Evolutionary conservation across 2,797 vertebrate species (phyloP), one percentile per base, ranked within the genome.

Genomic region (Corythornis leucogaster): DNA sequence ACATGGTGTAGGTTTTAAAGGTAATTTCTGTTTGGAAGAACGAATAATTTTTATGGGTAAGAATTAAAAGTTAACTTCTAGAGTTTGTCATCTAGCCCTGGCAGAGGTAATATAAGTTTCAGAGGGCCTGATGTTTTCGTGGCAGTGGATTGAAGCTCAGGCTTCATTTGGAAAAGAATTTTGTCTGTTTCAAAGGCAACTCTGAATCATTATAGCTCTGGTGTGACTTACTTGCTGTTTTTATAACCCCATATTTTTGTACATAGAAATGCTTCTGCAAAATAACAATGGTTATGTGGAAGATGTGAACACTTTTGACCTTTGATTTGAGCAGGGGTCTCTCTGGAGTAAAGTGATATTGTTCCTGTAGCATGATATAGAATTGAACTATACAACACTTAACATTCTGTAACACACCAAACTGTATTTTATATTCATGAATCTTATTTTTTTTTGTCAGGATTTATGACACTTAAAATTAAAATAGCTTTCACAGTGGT

Each of bases 391-490:
- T 50, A 66, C 5, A 68, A 38, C 13, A 61, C 75, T 64, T 53
- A 90, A 45, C 38, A 57, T 80, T 87, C 31, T 21, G 2, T 66
- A 82, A 57, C 13, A 61, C 17, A 57, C 3, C 7, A 69, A 87
- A 87, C 20, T 19, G 3, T 30, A 68, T 51, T 74, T 91, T 76
- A n/a, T 13, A 35, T 82, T 82, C 40, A 35, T 24, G 9, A 70
- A 61, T 33, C 5, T 90, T 83, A 51, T 73, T 59, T 58, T 87
- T 87, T 91, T 91, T 85, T 95, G 94, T 81, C 54, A 92, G 82
- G 80, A 30, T 90, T 91, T 87, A 58, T 89, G 82, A 92, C 61
- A 81, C 74, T 92, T 91, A 77, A 97, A 96, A 88, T 80, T 38
- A 38, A 38, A 38, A 13, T 38, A 92, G 26, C 59, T 94, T 92